Conservation (phyloP, 2,113 vertebrate species). For the Willisornis vidua region DNA sequence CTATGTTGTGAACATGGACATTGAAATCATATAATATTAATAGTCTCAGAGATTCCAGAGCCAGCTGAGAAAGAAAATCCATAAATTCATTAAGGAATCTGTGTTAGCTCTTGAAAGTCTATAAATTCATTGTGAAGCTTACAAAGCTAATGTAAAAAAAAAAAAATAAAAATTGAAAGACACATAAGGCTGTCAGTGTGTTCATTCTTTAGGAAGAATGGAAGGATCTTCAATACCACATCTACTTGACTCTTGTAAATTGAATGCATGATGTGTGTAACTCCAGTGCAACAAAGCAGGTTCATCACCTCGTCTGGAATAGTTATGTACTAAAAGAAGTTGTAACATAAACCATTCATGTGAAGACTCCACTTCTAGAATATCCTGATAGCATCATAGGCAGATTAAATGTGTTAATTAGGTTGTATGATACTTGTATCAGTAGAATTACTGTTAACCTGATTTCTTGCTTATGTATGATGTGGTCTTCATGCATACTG, state of each 20-base stretch:
- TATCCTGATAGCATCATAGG: neutral
- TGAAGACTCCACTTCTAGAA: neutral
- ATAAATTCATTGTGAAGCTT: slow-evolving; percentile 36
- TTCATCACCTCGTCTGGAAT: neutral
- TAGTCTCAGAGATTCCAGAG: neutral
- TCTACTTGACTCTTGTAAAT: neutral
- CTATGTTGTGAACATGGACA: neutral
- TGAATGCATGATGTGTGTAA: neutral
- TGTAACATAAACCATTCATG: neutral
- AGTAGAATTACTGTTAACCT: neutral
- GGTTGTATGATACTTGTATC: neutral
- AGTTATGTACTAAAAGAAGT: neutral
- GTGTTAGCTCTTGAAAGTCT: slow-evolving; percentile 6
- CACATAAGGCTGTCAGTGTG: neutral
- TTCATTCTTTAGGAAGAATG: neutral
- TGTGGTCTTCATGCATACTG: neutral
- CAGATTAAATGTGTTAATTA: neutral
- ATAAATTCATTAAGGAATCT: slow-evolving; percentile 64
- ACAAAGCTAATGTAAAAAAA: neutral
- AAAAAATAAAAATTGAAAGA: neutral
- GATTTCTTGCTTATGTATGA: neutral
- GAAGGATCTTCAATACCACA: neutral
- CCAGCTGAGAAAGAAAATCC: slow-evolving; percentile 57
- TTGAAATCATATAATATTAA: slow-evolving; percentile 55
- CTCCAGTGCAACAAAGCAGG: neutral